Conservation (phyloP, 2,113 vertebrate genomes). For the Tyrannus savana region DNA sequence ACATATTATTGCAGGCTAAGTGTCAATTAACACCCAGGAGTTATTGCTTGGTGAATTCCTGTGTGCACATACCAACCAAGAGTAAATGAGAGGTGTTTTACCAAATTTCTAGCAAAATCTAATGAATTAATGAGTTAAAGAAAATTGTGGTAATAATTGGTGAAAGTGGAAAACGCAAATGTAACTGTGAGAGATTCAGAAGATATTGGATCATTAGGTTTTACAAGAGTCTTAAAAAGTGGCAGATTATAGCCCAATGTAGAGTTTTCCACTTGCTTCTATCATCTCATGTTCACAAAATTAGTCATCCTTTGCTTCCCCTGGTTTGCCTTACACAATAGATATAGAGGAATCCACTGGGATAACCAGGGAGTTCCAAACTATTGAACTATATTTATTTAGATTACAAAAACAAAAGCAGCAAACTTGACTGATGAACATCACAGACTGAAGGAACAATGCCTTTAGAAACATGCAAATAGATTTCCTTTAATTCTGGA, state of each 20-base stretch:
- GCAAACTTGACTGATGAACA: constrained; percentile 59
- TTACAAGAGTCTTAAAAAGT: neutral
- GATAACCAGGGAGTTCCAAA: constrained; percentile 31
- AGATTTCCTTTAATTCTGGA: constrained; percentile 70
- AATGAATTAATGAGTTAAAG: neutral
- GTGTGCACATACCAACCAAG: neutral
- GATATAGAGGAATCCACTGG: constrained; percentile 30
- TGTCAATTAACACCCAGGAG: neutral
- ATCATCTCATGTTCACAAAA: neutral
- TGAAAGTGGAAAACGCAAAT: neutral
- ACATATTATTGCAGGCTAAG: neutral
- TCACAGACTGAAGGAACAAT: constrained; percentile 58
- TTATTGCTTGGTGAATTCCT: neutral
- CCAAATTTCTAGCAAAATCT: neutral
- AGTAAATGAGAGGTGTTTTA: neutral
- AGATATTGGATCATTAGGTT: neutral
- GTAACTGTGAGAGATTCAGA: neutral
- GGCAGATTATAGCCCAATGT: neutral
- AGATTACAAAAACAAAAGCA: constrained; percentile 54
- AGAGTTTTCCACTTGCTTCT: constrained; percentile 19
- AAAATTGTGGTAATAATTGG: neutral
- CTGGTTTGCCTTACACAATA: constrained; percentile 37
- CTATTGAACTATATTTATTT: constrained; percentile 59
- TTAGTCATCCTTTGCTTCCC: constrained; percentile 62
- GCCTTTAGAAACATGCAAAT: constrained; percentile 64